Evolutionary conservation across 2,888 invertebrate genomes (phyloP).

Genomic region (Sclerodermus sp.): DNA sequence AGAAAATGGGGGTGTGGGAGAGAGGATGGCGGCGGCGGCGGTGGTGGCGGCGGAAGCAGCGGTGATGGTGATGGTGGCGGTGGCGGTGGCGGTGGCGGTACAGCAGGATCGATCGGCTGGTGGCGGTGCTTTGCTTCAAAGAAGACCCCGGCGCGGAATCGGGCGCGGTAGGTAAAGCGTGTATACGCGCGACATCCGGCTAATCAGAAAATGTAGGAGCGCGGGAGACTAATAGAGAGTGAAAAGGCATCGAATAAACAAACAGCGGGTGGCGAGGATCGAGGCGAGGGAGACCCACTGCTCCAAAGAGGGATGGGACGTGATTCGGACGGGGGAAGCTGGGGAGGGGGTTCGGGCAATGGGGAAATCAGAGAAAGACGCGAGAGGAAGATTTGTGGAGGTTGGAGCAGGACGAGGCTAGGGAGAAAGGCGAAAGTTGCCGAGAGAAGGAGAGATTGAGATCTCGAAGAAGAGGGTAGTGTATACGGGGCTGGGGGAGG

Average conservation of each 20-base stretch:
- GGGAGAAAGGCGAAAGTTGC: slow-evolving; percentile 9
- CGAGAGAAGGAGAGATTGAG: slow-evolving; percentile 8
- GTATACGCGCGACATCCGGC: slow-evolving; percentile 49
- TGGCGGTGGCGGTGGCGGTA: background rate
- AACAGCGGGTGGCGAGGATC: slow-evolving; percentile 41
- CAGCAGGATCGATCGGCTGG: slow-evolving; percentile 41
- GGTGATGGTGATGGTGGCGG: slow-evolving; percentile 2
- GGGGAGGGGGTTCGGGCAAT: slow-evolving; percentile 8
- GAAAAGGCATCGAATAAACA: slow-evolving; percentile 58
- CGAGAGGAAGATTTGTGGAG: slow-evolving; percentile 3
- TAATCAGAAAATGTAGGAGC: slow-evolving; percentile 56
- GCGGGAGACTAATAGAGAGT: slow-evolving; percentile 57
- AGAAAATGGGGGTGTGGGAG: background rate
- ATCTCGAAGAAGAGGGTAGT: slow-evolving; percentile 9
- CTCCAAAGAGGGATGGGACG: slow-evolving; percentile 4
- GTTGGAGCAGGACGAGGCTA: background rate
- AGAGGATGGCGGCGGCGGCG: slow-evolving; percentile 1
- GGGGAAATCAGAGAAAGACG: background rate
- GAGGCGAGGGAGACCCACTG: slow-evolving; percentile 9
- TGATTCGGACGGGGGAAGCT: slow-evolving; percentile 10
- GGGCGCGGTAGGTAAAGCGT: slow-evolving; percentile 40
- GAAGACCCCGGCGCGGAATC: slow-evolving; percentile 43
- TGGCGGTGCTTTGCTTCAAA: slow-evolving; percentile 42
- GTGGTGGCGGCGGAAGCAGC: background rate
- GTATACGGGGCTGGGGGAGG: slow-evolving; percentile 5